phyloP scores from a whole-genome alignment of 2,888 invertebrate genomes.

The Crocallis elinguaria region DNA sequence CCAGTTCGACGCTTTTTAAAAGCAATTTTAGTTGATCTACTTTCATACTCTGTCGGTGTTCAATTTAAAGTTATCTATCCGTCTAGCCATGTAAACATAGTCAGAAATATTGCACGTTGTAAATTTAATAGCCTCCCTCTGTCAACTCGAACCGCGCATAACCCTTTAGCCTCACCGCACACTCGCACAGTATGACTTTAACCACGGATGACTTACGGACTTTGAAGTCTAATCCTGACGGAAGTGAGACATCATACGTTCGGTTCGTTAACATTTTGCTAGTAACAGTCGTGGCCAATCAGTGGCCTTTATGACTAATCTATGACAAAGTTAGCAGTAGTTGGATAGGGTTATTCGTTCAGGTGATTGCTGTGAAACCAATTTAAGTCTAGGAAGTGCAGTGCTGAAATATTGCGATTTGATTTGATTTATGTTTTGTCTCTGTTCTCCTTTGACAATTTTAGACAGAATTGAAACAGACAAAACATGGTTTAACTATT shows the following conservation, averaged over 20 bases:
- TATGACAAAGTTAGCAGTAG: conserved; percentile 18
- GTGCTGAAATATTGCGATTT: neutral
- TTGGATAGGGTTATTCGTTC: conserved; percentile 21
- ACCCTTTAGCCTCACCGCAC: conserved; percentile 8
- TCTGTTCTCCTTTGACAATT: too few relatives aligned
- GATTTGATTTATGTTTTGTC: too few relatives aligned
- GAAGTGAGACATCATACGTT: conserved; percentile 40
- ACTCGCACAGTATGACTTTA: conserved; percentile 1
- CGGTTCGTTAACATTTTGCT: conserved; percentile 45
- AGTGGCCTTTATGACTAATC: conserved; percentile 26
- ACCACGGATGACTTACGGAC: conserved; percentile 22
- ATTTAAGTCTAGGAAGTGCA: neutral
- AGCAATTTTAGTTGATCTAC: too few relatives aligned
- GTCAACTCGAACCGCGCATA: conserved; percentile 5
- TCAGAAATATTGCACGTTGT: neutral
- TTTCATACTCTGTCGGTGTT: too few relatives aligned
- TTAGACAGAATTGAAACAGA: too few relatives aligned
- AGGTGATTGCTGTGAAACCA: conserved; percentile 16
- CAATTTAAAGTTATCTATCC: too few relatives aligned
- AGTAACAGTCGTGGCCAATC: conserved; percentile 49
- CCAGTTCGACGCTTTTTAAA: too few relatives aligned
- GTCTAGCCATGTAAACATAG: neutral
- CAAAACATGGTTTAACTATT: too few relatives aligned
- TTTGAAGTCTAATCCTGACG: conserved; percentile 49
- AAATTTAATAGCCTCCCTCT: conserved; percentile 8